Base-by-base conservation (phyloP, 2,113 vertebrate species). In the Geococcyx californianus region DNA sequence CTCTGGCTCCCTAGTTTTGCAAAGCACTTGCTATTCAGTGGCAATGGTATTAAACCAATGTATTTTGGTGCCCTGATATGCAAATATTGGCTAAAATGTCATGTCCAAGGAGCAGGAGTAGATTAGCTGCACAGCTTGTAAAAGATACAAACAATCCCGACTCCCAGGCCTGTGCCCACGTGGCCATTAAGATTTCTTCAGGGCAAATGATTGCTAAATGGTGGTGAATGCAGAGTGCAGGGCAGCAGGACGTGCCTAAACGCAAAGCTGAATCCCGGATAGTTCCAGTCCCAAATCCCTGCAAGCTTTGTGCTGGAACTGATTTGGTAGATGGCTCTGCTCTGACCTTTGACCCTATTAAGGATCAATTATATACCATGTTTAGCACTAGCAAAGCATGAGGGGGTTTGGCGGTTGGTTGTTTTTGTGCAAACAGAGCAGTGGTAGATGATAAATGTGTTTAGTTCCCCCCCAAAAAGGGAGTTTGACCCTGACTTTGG, bases 341-440 rank as follows among this genome's bases (percentile, higher is more conserved):
- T 68, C 20, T 2, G 2, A n/a, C 21, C 52, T 73, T 81, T 84
- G 29, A 25, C 26, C 28, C 10, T 55, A 0, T 58, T 88, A 34
- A 3, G 8, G 34, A 29, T 47, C 1, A 0, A 16, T 36, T 40
- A 29, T 51, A 60, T 29, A 28, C 11, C 28, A 8, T 4, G 3
- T 49, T 9, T 60, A 40, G 26, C 23, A 6, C 42, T 66, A 55
- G 19, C 16, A 21, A 66, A 38, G 29, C 2, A 1, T 42, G 25
- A 85, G 25, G 40, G 33, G 15, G 7, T 11, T 54, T 14, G 4
- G 10, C 19, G 10, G 0, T 9, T 11, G 0, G 25, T 55, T 18
- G 0, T 20, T 82, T 66, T 72, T 75, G 92, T 80, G 26, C 19
- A 36, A 36, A 68, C 5, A 9, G 77, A 75, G 7, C 34, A n/a